phyloP scores from a whole-genome alignment of 1,140 invertebrate species.

The Nasonia longicornis region DNA sequence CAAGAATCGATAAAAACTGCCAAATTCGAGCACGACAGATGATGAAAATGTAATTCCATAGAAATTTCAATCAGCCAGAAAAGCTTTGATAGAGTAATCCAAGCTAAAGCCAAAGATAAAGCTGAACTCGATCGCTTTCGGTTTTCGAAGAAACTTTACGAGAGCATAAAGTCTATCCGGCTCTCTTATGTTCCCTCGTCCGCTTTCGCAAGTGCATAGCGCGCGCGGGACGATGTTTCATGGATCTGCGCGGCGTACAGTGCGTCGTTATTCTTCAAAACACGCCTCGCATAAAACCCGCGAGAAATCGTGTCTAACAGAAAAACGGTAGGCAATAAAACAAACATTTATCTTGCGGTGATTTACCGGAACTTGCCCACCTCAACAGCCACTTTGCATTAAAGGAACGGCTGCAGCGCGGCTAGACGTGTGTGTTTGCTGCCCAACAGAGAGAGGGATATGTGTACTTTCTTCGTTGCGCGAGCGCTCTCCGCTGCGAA shows the following conservation, averaged over 20 bases:
- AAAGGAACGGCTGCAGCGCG: slow-evolving; percentile 15
- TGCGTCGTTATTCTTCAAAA: slow-evolving; percentile 42
- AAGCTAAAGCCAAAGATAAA: background rate
- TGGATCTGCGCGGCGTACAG: background rate
- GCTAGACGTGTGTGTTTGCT: background rate
- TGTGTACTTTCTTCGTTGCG: slow-evolving; percentile 13
- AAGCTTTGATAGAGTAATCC: background rate
- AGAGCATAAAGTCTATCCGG: background rate
- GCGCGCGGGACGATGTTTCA: slow-evolving; percentile 21
- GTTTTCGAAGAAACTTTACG: slow-evolving; percentile 15
- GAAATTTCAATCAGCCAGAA: background rate
- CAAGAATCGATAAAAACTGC: background rate
- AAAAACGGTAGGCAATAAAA: slow-evolving; percentile 44
- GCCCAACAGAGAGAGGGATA: background rate
- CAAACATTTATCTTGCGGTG: slow-evolving; percentile 44
- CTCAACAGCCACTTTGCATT: slow-evolving; percentile 35
- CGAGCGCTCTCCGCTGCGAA: background rate
- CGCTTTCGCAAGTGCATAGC: slow-evolving; percentile 10
- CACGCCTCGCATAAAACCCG: slow-evolving; percentile 40
- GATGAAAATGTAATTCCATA: too few species aligned
- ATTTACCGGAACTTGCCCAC: slow-evolving; percentile 37
- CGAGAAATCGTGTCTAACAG: slow-evolving; percentile 36
- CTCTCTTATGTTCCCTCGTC: background rate
- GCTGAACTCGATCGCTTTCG: background rate
- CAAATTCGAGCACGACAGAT: too few species aligned